These are phyloP conservation scores for Clamator glandarius DNA, from an alignment of 2,797 vertebrate species.

Conservation along the genomic window DNA sequence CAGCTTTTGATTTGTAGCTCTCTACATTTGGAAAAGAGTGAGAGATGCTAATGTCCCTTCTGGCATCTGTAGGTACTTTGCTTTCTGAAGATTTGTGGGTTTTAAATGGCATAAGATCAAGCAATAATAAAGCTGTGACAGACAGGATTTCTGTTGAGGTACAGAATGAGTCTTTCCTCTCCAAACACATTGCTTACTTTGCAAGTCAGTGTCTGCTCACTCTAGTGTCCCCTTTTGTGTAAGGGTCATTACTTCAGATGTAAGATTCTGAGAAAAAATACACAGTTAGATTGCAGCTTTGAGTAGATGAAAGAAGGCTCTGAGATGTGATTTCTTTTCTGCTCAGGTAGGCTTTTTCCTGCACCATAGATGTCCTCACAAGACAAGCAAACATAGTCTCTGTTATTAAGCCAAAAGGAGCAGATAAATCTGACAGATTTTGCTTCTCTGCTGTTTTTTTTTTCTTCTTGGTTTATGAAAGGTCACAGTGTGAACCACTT, in stretches of 20 bases:
- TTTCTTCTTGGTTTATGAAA: constrained; percentile 61
- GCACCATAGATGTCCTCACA: not conserved
- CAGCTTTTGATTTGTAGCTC: constrained; percentile 34
- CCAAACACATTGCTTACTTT: not conserved
- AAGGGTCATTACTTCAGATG: not conserved
- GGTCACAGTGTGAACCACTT: constrained; percentile 68
- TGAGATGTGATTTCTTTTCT: not conserved
- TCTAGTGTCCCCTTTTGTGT: not conserved
- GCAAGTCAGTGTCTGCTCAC: not conserved
- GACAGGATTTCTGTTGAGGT: not conserved
- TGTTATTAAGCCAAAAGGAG: constrained; percentile 27
- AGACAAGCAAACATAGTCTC: not conserved
- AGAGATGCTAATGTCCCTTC: constrained; percentile 26
- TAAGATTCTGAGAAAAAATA: not conserved
- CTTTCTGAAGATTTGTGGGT: constrained; percentile 48
- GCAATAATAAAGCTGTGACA: not conserved
- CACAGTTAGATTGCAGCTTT: not conserved
- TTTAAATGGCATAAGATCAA: constrained; percentile 14
- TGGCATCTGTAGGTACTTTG: constrained; percentile 19
- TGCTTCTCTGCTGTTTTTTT: constrained; percentile 14
- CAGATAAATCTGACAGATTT: constrained; percentile 38
- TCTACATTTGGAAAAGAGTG: constrained; percentile 19
- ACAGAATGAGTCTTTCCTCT: not conserved
- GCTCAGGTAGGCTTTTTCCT: constrained; percentile 46
- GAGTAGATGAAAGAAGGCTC: not conserved